Evolutionary conservation across 2,797 vertebrate species (phyloP).

Genomic region (Poliocrania exsul): DNA sequence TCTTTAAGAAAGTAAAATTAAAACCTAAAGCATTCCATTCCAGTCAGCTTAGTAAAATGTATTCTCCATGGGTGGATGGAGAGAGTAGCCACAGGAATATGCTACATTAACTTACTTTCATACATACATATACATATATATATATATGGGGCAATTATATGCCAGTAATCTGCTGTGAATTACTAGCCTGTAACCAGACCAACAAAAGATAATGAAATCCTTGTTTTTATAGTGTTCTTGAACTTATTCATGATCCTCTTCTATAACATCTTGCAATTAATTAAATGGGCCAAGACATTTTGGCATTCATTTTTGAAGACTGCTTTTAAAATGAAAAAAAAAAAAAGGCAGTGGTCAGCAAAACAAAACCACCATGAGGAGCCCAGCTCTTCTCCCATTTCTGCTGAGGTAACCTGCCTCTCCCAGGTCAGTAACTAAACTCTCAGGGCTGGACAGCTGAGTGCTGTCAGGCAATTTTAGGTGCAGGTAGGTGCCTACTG

Average conservation of each 20-base stretch:
- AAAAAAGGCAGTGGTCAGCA: not conserved
- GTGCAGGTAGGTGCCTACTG: not conserved
- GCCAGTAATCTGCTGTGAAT: slow-evolving; percentile 59
- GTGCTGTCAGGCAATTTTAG: not conserved
- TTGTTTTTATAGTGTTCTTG: slow-evolving; percentile 60
- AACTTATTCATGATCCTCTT: slow-evolving; percentile 52
- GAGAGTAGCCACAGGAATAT: slow-evolving; percentile 44
- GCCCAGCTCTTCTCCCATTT: not conserved
- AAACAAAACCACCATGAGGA: not conserved
- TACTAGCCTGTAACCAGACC: slow-evolving; percentile 59
- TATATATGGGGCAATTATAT: slow-evolving; percentile 44
- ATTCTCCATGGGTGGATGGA: slow-evolving; percentile 31
- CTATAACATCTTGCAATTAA: slow-evolving; percentile 50
- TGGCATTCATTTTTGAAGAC: not conserved
- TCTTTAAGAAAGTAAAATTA: slow-evolving; percentile 39
- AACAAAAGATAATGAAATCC: slow-evolving; percentile 61
- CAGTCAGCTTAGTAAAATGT: slow-evolving; percentile 64
- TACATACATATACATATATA: not conserved
- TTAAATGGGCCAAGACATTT: slow-evolving; percentile 55
- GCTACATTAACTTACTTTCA: slow-evolving; percentile 5
- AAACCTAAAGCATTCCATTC: slow-evolving; percentile 42
- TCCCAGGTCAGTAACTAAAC: not conserved
- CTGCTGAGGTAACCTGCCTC: not conserved
- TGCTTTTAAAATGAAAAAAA: not conserved
- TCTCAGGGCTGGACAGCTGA: not conserved